phyloP scores from a whole-genome alignment of 2,113 vertebrate genomes.

The Burhinus oedicnemus region DNA sequence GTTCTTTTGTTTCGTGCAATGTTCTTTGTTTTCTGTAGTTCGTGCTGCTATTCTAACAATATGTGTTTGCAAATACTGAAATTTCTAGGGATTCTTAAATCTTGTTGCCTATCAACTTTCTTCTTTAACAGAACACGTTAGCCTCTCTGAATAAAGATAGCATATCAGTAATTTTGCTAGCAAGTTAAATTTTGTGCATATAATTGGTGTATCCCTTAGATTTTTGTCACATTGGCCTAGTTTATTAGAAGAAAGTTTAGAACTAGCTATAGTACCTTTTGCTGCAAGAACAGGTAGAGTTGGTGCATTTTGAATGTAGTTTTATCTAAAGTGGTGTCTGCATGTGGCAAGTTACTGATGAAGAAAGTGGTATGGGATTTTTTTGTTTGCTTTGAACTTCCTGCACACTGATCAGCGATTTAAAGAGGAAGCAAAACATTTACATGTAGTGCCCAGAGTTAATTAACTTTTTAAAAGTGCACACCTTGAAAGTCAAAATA shows the following conservation, averaged over 20 bases:
- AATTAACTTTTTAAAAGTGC: background rate
- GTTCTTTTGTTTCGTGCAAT: background rate
- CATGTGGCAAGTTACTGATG: background rate
- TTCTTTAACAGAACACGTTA: background rate
- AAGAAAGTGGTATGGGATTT: background rate
- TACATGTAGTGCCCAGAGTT: background rate
- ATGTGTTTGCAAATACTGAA: background rate
- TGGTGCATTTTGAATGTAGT: background rate
- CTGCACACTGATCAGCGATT: background rate
- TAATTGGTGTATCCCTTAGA: background rate
- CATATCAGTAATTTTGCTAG: background rate
- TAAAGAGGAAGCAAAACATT: background rate
- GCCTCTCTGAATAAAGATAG: background rate
- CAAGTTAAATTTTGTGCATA: background rate
- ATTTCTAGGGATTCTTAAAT: conserved; percentile 17
- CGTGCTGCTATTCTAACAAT: background rate
- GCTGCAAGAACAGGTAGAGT: background rate
- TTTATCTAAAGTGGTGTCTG: background rate
- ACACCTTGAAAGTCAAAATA: background rate
- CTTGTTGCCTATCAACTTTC: background rate
- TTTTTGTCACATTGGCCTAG: background rate
- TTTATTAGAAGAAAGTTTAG: background rate
- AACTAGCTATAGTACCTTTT: background rate
- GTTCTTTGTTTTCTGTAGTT: conserved; percentile 19
- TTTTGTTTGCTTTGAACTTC: background rate